Percentiles rank a stretch among this genome's conserved stretches.
These are phyloP conservation scores for Drosophila repleta DNA, from an alignment of 1,140 invertebrate genomes.

Conservation along the genomic window DNA sequence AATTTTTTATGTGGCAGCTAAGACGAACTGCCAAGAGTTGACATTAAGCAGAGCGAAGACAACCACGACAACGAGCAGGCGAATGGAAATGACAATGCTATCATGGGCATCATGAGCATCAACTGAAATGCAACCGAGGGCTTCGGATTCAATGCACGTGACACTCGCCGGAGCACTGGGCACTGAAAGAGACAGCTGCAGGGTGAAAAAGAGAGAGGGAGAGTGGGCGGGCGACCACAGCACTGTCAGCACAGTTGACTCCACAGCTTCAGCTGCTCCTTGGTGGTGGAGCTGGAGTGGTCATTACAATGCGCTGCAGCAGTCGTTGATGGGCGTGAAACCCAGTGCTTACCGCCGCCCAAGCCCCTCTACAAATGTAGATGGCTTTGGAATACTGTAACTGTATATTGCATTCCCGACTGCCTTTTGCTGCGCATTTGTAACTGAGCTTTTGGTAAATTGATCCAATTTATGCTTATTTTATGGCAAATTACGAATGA, in stretches of 20 bases:
- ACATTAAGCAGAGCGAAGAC: slow-evolving; percentile 68
- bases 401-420: slow-evolving; percentile 36
- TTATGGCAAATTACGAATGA: slow-evolving; percentile 77
- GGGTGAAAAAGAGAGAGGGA: background rate
- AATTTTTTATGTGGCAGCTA: slow-evolving; percentile 70
- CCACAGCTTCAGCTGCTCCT: slow-evolving; percentile 6
- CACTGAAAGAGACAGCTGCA: slow-evolving; percentile 9
- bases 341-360: background rate
- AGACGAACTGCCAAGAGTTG: slow-evolving; percentile 77
- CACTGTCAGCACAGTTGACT: slow-evolving; percentile 48
- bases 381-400: slow-evolving; percentile 41
- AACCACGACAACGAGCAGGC: slow-evolving; percentile 13
- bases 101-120: slow-evolving; percentile 37
- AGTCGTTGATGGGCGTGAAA: slow-evolving; percentile 41
- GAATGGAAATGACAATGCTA: slow-evolving; percentile 38
- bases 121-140: slow-evolving; percentile 70
- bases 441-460: slow-evolving; percentile 75
- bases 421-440: slow-evolving; percentile 62
- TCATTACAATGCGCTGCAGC: slow-evolving; percentile 61
- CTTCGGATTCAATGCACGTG: slow-evolving; percentile 71
- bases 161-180: slow-evolving; percentile 20
- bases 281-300: slow-evolving; percentile 38
- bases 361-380: slow-evolving; percentile 5
- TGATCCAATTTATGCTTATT: slow-evolving; percentile 82
- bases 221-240: slow-evolving; percentile 60